phyloP scores from a whole-genome alignment of 2,113 vertebrate species.

The Xerus inauris region DNA sequence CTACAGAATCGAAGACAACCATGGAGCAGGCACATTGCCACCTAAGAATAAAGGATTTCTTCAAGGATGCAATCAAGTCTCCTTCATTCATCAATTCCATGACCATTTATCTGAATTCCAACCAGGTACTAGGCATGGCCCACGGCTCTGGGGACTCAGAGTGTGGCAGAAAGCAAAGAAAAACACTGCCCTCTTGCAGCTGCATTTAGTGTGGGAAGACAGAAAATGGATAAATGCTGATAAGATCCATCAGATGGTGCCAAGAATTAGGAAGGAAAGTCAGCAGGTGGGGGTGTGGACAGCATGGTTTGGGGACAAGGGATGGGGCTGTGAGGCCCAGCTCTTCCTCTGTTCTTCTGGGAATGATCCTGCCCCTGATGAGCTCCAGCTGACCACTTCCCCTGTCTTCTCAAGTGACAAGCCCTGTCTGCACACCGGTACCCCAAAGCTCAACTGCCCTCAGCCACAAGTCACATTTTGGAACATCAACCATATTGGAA shows the following conservation, averaged over 20 bases:
- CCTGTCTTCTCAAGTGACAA: rapidly evolving
- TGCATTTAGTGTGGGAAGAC: neutral
- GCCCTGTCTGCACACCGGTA: neutral
- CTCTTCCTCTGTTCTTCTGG: neutral
- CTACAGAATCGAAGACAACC: neutral
- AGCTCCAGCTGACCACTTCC: neutral
- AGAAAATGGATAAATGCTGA: neutral
- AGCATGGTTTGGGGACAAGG: neutral
- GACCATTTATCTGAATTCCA: neutral
- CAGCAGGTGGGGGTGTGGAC: rapidly evolving
- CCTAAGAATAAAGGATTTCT: constrained; percentile 40
- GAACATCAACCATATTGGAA: neutral
- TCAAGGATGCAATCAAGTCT: constrained; percentile 6
- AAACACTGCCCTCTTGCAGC: neutral
- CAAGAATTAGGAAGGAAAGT: neutral
- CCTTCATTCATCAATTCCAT: neutral
- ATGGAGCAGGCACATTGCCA: neutral
- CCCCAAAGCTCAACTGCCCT: neutral
- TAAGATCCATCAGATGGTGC: neutral
- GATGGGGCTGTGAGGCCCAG: neutral
- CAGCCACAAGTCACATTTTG: neutral
- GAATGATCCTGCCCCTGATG: no score
- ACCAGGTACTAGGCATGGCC: neutral
- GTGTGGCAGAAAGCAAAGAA: neutral
- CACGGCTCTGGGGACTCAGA: neutral